Conservation (phyloP, 2,113 vertebrate species). For the Calidris pygmaea region DNA sequence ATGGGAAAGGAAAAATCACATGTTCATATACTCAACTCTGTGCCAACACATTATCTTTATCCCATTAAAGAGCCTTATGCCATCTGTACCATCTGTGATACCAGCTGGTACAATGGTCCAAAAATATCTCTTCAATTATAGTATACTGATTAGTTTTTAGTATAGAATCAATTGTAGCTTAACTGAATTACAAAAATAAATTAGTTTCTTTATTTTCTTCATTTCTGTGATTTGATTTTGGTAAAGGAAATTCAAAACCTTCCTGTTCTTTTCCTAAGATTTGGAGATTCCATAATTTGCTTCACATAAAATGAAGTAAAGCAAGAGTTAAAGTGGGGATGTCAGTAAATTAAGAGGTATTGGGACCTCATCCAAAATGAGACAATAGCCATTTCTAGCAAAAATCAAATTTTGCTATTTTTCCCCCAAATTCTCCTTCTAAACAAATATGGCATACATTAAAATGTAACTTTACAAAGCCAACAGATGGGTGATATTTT, state of each 20-base stretch:
- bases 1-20: conserved; percentile 53
- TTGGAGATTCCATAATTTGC: not conserved
- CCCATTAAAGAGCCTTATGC: conserved; percentile 60
- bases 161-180: conserved; percentile 52
- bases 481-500: not conserved
- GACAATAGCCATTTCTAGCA: not conserved
- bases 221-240: not conserved
- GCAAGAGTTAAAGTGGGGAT: not conserved
- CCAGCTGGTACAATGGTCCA: conserved; percentile 69
- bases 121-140: conserved; percentile 70
- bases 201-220: not conserved
- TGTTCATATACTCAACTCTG: conserved; percentile 34
- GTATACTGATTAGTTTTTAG: conserved; percentile 64
- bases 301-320: not conserved
- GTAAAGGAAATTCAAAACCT: not conserved
- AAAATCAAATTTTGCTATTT: not conserved
- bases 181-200: conserved; percentile 58
- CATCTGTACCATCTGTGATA: conserved; percentile 71
- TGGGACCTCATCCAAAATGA: not conserved
- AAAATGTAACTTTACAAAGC: not conserved
- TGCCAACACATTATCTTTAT: conserved; percentile 66
- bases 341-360: not conserved
- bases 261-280: not conserved
- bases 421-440: not conserved
- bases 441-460: not conserved